Evolutionary conservation across 1,140 invertebrate genomes (phyloP), one percentile per base, ranked within the genome.

Genomic region (Drosophila neocordata): DNA sequence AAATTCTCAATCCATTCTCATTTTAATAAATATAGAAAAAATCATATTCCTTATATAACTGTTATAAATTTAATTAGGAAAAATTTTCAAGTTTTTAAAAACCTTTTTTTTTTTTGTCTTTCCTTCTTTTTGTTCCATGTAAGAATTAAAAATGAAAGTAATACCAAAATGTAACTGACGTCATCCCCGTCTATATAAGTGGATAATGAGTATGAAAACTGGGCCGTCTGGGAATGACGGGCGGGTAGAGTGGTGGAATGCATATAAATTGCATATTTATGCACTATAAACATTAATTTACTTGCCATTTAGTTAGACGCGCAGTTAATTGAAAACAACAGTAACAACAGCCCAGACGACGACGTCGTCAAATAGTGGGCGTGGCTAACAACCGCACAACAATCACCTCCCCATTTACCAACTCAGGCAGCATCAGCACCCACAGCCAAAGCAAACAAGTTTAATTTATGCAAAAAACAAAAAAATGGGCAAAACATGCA

Each of bases 231-330:
- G 41, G 41, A 11, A 0, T 8, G 13, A 1, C 13, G 13, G 38
- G 41, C 1, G 41, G 5, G 53, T 4, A 7, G 41, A 4, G 38
- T n/a, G 5, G 41, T 6, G 53, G 35, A 27, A 38, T 15, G 55
- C 65, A 69, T 73, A 76, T 76, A 77, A 87, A 87, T 75, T 79
- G 78, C 67, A 82, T 79, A 79, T 87, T 87, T 85, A 85, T 87
- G 65, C 78, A 76, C 83, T 79, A 82, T 87, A 85, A 85, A 85
- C 82, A 82, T 87, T 82, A 87, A 88, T 87, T 82, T 82, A 70
- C 78, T 87, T 79, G 82, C 75, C 74, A 66, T 87, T 88, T 88
- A 87, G 82, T 53, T 73, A 73, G 82, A 82, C 71, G 82, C 82
- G 52, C 70, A 87, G 78, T 85, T 85, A 85, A 85, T 85, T 81